phyloP scores from a whole-genome alignment of 2,888 invertebrate species.

The Acronicta aceris region DNA sequence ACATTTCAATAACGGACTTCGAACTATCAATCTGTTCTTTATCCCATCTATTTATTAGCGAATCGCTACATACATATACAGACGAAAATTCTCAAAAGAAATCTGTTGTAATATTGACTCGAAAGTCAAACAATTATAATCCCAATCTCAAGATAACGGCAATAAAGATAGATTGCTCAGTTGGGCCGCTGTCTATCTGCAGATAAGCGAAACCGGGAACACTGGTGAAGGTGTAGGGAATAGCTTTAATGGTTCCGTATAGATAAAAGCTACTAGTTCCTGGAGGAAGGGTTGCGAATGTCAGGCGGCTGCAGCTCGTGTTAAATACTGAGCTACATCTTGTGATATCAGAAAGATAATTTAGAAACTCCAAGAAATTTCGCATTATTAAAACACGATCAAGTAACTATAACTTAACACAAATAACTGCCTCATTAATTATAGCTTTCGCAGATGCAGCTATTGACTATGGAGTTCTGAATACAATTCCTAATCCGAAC shows the following conservation, averaged over 20 bases:
- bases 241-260: constrained; percentile 52
- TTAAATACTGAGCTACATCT: constrained; percentile 36
- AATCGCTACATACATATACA: constrained; percentile 1
- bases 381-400: background rate
- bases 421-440: too few relatives aligned
- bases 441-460: too few relatives aligned
- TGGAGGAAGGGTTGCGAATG: constrained; percentile 31
- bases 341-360: constrained; percentile 21
- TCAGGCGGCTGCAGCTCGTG: constrained; percentile 43
- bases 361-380: background rate
- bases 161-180: constrained; percentile 53
- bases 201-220: constrained; percentile 46
- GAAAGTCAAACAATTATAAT: constrained; percentile 53
- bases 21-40: constrained; percentile 14
- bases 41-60: constrained; percentile 17
- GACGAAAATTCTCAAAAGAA: constrained; percentile 10
- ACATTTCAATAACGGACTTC: constrained; percentile 2
- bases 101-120: constrained; percentile 40
- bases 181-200: constrained; percentile 41
- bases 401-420: too few relatives aligned
- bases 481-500: too few relatives aligned
- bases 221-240: constrained; percentile 39
- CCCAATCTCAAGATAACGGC: constrained; percentile 47
- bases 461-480: too few relatives aligned
- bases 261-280: constrained; percentile 34